phyloP scores from a whole-genome alignment of 2,888 invertebrate species.

The Oxystoma pomonae region DNA sequence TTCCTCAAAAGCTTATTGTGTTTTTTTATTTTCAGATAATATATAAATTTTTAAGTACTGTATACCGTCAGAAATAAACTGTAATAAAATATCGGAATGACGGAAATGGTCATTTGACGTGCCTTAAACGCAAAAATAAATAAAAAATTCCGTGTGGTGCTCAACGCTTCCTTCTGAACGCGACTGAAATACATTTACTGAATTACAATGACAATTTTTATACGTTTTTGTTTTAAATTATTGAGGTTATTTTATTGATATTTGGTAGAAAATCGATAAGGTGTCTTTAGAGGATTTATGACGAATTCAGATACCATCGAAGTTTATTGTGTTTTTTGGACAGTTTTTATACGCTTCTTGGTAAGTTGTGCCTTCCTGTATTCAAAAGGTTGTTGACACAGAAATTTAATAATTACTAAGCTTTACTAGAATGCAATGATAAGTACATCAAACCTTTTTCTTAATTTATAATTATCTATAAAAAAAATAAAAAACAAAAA shows the following conservation, averaged over 20 bases:
- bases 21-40: too few species aligned
- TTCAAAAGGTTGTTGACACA: too few species aligned
- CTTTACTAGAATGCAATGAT: too few species aligned
- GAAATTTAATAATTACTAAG: too few species aligned
- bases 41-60: too few species aligned
- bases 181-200: background rate
- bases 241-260: background rate
- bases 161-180: background rate
- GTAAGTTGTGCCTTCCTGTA: too few species aligned
- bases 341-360: too few species aligned
- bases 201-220: background rate
- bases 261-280: background rate
- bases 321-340: background rate
- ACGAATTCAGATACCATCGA: background rate
- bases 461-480: too few species aligned
- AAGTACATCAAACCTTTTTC: too few species aligned
- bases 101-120: background rate
- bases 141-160: background rate
- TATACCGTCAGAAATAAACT: too few species aligned
- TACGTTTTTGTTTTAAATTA: background rate
- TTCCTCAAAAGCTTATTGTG: too few species aligned
- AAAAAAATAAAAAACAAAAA: too few species aligned
- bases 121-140: background rate
- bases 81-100: background rate
- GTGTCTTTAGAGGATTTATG: background rate